Percentiles rank a stretch among this genome's conserved stretches.
phyloP scores from a whole-genome alignment of 2,888 invertebrate genomes.

The Chironomus tentans region DNA sequence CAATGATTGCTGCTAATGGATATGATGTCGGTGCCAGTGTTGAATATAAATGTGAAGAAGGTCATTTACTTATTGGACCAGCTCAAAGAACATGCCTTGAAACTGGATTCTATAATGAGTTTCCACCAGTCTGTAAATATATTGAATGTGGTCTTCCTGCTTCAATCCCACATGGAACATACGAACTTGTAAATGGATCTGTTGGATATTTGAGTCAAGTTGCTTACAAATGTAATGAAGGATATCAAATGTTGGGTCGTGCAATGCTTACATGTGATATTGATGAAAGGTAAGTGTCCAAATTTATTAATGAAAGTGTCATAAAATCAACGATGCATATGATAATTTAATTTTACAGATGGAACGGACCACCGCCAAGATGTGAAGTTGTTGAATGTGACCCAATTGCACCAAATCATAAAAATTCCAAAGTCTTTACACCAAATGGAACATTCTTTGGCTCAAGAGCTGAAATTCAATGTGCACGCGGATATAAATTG shows the following conservation, averaged over 20 bases:
- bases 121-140: constrained; percentile 85
- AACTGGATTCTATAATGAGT: constrained; percentile 88
- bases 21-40: constrained; percentile 75
- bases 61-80: constrained; percentile 80
- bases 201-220: constrained; percentile 81
- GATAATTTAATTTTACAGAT: constrained; percentile 41
- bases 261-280: constrained; percentile 80
- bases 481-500: constrained; percentile 58
- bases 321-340: neutral
- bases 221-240: constrained; percentile 71
- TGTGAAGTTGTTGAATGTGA: constrained; percentile 76
- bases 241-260: constrained; percentile 77
- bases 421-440: constrained; percentile 42
- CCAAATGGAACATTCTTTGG: constrained; percentile 59
- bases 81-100: constrained; percentile 73
- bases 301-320: neutral
- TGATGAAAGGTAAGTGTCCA: constrained; percentile 50
- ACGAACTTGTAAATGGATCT: constrained; percentile 72
- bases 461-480: constrained; percentile 64
- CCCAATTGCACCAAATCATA: constrained; percentile 57
- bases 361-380: constrained; percentile 87
- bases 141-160: constrained; percentile 87
- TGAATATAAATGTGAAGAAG: constrained; percentile 76
- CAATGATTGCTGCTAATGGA: constrained; percentile 63
- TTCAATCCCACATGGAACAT: constrained; percentile 71